Evolutionary conservation across 2,113 vertebrate species (phyloP).

Genomic region (Mus musculus): GRCm39 chr13:56958001-56958500

Average conservation of each 20-base stretch:
- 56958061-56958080: not conserved
- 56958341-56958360: conserved; percentile 97
- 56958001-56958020: not conserved
- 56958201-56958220: conserved; percentile 97
- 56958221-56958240: conserved; percentile 93
- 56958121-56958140: accelerated
- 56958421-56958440: conserved; percentile 94
- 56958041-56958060: conserved; percentile 12
- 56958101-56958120: not conserved
- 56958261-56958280: conserved; percentile 95
- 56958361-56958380: conserved; percentile 98
- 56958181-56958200: conserved; percentile 88
- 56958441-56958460: not conserved
- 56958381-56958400: conserved; percentile 96
- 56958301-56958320: conserved; percentile 98
- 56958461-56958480: too few species aligned
- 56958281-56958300: conserved; percentile 96
- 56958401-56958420: conserved; percentile 99
- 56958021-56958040: not conserved
- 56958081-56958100: not conserved
- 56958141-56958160: accelerated
- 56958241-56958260: conserved; percentile 93
- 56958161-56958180: accelerated
- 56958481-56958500: not conserved
- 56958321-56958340: conserved; percentile 97